These are phyloP conservation scores for Crossoptilon crossoptilon DNA, from an alignment of 2,797 vertebrate genomes.

Conservation along the genomic window DNA sequence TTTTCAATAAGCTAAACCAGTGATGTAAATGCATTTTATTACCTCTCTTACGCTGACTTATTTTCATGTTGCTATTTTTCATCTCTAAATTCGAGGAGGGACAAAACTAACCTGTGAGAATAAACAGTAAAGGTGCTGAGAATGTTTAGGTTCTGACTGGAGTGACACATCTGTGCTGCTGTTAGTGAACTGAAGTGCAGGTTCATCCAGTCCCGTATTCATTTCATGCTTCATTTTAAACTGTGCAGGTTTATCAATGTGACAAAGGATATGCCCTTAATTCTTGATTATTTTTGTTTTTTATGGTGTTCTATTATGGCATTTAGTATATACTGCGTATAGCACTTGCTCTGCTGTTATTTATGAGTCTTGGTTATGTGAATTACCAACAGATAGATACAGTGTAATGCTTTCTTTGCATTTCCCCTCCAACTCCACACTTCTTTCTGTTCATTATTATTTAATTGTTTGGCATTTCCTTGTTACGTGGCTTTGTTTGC, in stretches of 20 bases:
- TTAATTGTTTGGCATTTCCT: conserved; percentile 81
- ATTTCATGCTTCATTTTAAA: neutral
- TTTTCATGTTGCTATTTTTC: neutral
- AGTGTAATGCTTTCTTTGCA: conserved; percentile 50
- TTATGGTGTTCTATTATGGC: neutral
- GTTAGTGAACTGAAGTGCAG: too few relatives aligned
- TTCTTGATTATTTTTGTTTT: neutral
- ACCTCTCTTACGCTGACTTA: neutral
- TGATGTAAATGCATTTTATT: fast-evolving
- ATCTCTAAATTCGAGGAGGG: neutral
- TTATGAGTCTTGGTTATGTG: conserved; percentile 9
- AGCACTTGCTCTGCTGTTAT: neutral
- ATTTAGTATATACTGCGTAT: neutral
- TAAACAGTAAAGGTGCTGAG: neutral
- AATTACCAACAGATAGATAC: neutral
- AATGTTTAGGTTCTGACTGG: neutral
- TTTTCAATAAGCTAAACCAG: neutral
- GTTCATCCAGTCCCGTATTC: neutral
- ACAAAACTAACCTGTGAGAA: neutral
- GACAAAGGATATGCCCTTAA: neutral
- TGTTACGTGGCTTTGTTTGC: conserved; percentile 74
- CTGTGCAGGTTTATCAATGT: neutral
- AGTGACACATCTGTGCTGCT: neutral
- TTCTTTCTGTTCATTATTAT: conserved; percentile 79
- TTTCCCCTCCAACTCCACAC: conserved; percentile 49